Evolutionary conservation across 2,888 invertebrate species (phyloP).

Genomic region (Minunthozetes semirufus): DNA sequence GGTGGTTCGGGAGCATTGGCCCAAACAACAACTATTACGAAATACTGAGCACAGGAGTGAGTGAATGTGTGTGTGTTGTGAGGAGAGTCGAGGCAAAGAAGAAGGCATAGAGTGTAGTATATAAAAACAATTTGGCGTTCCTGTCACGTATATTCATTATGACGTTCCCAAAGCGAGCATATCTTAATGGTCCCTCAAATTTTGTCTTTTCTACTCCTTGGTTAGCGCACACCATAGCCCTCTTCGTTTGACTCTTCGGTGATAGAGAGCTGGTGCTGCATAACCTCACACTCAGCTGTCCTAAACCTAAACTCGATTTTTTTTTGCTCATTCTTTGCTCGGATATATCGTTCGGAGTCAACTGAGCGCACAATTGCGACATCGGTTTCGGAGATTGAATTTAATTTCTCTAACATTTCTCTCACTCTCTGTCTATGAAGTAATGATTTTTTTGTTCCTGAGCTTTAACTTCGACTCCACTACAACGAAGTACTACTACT

Average conservation of each 20-base stretch:
- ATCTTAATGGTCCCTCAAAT: constrained; percentile 13
- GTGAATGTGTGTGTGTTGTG: background rate
- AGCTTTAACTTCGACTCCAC: background rate
- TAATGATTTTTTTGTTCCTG: too few relatives aligned
- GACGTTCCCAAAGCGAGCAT: constrained; percentile 15
- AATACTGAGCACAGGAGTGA: background rate
- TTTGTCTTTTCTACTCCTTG: background rate
- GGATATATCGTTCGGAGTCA: background rate
- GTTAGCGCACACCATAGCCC: too few relatives aligned
- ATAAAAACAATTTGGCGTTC: constrained; percentile 13
- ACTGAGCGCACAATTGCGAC: constrained; percentile 8
- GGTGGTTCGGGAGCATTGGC: constrained; percentile 5
- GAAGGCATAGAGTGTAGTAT: background rate
- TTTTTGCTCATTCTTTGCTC: background rate
- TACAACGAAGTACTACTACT: background rate
- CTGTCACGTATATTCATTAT: constrained; percentile 22
- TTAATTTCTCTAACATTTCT: background rate
- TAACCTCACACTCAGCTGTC: too few relatives aligned
- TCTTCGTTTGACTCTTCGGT: too few relatives aligned
- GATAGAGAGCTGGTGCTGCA: too few relatives aligned
- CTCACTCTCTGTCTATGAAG: background rate
- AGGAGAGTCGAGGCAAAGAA: background rate
- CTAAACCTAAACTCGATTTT: too few relatives aligned
- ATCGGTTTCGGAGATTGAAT: constrained; percentile 16
- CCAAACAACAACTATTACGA: background rate